Evolutionary conservation across 1,140 invertebrate genomes (phyloP), one percentile per base, ranked within the genome.

Genomic region (Phymorhynchus buccinoides): DNA sequence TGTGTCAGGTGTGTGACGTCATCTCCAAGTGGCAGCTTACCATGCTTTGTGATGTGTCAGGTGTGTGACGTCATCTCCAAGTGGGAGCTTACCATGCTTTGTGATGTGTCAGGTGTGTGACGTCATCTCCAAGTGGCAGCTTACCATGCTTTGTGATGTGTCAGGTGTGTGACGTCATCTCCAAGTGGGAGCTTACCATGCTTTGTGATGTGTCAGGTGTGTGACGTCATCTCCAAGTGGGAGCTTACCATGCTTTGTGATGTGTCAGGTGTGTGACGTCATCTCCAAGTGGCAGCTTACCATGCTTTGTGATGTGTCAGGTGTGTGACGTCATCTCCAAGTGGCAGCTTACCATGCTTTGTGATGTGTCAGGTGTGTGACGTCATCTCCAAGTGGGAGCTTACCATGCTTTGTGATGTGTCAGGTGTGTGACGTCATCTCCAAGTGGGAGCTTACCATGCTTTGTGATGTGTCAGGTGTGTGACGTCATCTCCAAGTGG

Each of bases 301-400:
- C n/a, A 27, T 62, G 56, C 48, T 9, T 18, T 62, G 56, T 62
- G n/a, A n/a, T n/a, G 14, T 27, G 12, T 4, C 56, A 97, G 96
- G 94, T 99, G 9, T 98, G 97, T 94, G 98, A 99, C 94, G 96
- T 99, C 35, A 99, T 99, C 91, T 98, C 97, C 3, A 97, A 98
- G 94, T 99, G 98, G 98, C 97, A 99, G 94, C 98, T 62, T 12
- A 16, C n/a, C n/a, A 27, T 62, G 56, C 48, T 9, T 18, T 62
- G 56, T 62, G n/a, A n/a, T n/a, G 14, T 27, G 12, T 4, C 56
- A 97, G 96, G 94, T 99, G 9, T 98, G 97, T 94, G 98, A 99
- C 94, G 96, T 99, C 35, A 99, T 99, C 91, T 98, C 97, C 3
- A 97, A 98, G 94, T 99, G 98, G 98, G 98, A 99, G 94, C 98